Evolutionary conservation across 2,888 invertebrate genomes (phyloP).

Genomic region (Hemistola chrysoprasaria): DNA sequence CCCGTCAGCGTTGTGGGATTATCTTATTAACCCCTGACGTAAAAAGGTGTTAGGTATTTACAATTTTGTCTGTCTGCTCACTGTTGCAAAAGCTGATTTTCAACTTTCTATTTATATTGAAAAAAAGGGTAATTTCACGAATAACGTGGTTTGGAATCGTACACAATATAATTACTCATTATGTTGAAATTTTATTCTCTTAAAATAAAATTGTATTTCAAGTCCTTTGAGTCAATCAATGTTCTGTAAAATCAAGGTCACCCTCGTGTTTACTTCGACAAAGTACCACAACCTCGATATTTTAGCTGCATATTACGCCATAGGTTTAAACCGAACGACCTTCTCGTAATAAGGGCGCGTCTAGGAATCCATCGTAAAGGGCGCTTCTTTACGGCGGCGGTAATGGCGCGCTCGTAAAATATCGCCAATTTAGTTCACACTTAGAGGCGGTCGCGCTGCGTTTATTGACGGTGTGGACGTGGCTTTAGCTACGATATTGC

Average conservation of each 20-base stretch:
- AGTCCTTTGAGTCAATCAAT: not conserved
- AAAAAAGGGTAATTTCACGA: too few species aligned
- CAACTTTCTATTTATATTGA: too few species aligned
- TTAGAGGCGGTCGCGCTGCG: slow-evolving; percentile 38
- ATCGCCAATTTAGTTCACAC: slow-evolving; percentile 76
- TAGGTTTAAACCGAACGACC: slow-evolving; percentile 21
- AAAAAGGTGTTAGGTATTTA: slow-evolving; percentile 13
- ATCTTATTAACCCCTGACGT: slow-evolving; percentile 33
- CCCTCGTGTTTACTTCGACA: not conserved
- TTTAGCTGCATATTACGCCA: slow-evolving; percentile 13
- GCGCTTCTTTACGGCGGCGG: slow-evolving; percentile 63
- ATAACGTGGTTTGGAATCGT: too few species aligned
- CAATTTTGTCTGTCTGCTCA: not conserved
- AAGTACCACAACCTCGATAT: slow-evolving; percentile 3
- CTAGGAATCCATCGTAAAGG: slow-evolving; percentile 67
- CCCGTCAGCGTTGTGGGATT: slow-evolving; percentile 40
- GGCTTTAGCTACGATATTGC: slow-evolving; percentile 13
- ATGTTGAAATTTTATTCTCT: too few species aligned
- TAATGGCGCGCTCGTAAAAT: slow-evolving; percentile 73
- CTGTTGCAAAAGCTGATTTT: too few species aligned
- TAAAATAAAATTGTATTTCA: too few species aligned
- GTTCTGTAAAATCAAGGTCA: not conserved
- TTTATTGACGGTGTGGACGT: slow-evolving; percentile 28
- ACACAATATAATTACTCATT: too few species aligned
- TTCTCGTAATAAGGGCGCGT: slow-evolving; percentile 59